phyloP scores from a whole-genome alignment of 1,140 invertebrate genomes.

The Drosophila truncata region DNA sequence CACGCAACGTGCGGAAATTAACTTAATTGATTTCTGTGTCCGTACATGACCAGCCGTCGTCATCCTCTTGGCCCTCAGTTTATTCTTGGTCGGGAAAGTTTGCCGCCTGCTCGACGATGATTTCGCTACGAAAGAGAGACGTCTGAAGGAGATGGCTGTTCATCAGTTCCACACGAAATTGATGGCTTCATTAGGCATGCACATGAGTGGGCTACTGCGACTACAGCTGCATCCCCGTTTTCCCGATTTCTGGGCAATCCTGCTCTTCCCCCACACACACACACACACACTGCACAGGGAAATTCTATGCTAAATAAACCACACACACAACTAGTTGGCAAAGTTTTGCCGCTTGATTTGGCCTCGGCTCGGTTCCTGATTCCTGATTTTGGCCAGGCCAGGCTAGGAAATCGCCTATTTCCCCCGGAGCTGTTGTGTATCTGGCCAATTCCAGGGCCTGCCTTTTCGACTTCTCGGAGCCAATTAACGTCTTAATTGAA shows the following conservation, averaged over 20 bases:
- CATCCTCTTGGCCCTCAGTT: constrained; percentile 26
- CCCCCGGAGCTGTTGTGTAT: constrained; percentile 59
- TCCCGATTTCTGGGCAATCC: background rate
- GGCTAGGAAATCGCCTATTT: constrained; percentile 70
- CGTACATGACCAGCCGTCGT: constrained; percentile 74
- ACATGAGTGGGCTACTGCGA: constrained; percentile 54
- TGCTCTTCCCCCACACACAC: constrained; percentile 1
- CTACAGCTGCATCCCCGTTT: constrained; percentile 14
- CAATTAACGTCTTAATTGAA: constrained; percentile 82
- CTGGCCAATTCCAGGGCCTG: constrained; percentile 43
- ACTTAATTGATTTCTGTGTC: constrained; percentile 84
- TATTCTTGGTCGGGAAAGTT: constrained; percentile 45
- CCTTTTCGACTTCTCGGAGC: constrained; percentile 45
- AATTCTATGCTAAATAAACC: constrained; percentile 68
- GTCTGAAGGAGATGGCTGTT: constrained; percentile 36
- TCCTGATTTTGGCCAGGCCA: constrained; percentile 42
- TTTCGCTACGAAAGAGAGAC: constrained; percentile 1
- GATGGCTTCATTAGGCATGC: constrained; percentile 80
- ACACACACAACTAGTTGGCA: constrained; percentile 48
- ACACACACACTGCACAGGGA: constrained; percentile 44
- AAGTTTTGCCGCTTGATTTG: constrained; percentile 80
- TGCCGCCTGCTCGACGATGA: constrained; percentile 18
- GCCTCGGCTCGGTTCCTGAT: constrained; percentile 48
- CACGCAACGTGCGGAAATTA: constrained; percentile 83
- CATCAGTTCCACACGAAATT: constrained; percentile 62